Base-by-base conservation (phyloP, 2,113 vertebrate species). In the Clarias batrachus region DNA sequence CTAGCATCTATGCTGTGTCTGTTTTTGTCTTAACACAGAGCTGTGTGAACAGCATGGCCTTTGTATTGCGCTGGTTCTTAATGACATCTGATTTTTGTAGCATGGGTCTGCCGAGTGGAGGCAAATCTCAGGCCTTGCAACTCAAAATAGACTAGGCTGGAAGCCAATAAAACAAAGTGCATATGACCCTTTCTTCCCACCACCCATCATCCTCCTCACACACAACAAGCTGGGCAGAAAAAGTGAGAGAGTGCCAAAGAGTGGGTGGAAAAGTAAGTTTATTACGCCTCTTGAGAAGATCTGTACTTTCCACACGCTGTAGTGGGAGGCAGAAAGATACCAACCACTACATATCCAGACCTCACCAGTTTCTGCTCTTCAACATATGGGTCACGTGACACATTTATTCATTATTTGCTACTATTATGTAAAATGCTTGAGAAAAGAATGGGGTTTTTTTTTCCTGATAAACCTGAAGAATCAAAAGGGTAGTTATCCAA, bases 91-190 rank as follows among this genome's bases (percentile, higher is more conserved):
- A 91, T 91, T 90, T 90, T 88, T 90, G 85, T 85, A 87, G 73
- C 70, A 87, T 85, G 89, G 87, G 77, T 91, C 89, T 78, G 76
- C 88, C 85, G 91, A 93, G 90, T 83, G 88, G 78, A 92, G 87
- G 90, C 90, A 91, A 83, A 92, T 92, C 91, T 84, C 89, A 92
- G 91, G 91, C 89, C 89, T 88, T 62, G 81, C 88, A 86, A 89
- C 91, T 92, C 88, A 91, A 93, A 94, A 94, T 91, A 92, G 92
- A 92, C 90, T 76, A 88, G 94, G 93, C 93, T 86, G 76, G 27
- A 68, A 84, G 91, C 92, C 94, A 93, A 89, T 71, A 84, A 88
- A 90, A 83, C 90, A 93, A 91, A 92, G 90, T 89, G 71, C 88
- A 90, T 84, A 90, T 85, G 89, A 88, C 90, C 88, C 86, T 81